A percentile compares a stretch with the other conserved stretches of the same genome.
Evolutionary conservation across 2,797 vertebrate species (phyloP).

Genomic region (Sorex maritimensis): DNA sequence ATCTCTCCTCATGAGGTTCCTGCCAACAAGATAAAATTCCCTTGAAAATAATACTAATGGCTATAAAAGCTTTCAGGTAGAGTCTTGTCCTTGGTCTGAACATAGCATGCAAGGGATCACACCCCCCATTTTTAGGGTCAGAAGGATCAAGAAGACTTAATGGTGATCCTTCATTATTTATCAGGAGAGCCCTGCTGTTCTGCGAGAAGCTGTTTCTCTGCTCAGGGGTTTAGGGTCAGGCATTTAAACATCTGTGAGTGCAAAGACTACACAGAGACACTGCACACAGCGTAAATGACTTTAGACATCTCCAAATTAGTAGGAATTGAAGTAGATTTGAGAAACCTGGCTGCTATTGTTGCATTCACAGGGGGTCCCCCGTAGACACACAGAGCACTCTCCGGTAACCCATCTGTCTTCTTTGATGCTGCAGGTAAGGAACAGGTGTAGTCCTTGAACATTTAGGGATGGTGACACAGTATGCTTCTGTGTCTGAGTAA

Average conservation of each 20-base stretch:
- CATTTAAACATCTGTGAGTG: neutral
- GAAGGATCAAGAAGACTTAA: neutral
- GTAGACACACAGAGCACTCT: no score
- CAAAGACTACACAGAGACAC: neutral
- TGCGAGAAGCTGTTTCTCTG: neutral
- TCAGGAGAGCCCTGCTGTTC: neutral
- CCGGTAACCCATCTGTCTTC: no score
- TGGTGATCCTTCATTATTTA: neutral
- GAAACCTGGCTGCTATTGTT: no score
- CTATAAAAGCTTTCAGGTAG: neutral
- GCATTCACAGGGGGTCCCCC: no score
- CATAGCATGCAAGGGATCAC: neutral
- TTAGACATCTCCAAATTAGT: neutral
- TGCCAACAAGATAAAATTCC: neutral
- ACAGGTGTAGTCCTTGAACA: no score
- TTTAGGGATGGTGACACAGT: no score
- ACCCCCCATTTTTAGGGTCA: neutral
- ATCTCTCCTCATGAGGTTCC: conserved; percentile 12
- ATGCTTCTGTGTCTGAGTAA: no score
- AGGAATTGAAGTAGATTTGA: neutral
- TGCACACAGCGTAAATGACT: neutral
- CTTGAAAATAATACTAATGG: neutral
- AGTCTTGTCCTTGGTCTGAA: neutral
- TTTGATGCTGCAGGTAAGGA: no score
- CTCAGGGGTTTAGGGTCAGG: neutral